These are phyloP conservation scores for Etheostoma perlongum DNA, from an alignment of 2,797 vertebrate genomes.

Conservation along the genomic window DNA sequence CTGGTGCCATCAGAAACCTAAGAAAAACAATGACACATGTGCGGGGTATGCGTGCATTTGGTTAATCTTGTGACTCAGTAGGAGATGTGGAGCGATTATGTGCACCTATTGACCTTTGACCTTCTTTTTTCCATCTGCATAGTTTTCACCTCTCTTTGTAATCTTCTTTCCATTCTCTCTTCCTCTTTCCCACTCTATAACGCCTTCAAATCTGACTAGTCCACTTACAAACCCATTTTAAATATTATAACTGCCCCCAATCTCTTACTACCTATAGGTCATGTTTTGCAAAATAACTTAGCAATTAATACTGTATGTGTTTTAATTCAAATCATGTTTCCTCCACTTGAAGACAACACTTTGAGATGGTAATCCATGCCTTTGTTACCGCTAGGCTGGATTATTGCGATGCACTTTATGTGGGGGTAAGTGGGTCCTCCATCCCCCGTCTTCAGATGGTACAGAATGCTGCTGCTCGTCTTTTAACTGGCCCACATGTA, in stretches of 20 bases:
- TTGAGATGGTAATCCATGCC: too few relatives aligned
- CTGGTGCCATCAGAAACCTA: not conserved
- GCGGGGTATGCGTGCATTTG: not conserved
- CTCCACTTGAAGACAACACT: too few relatives aligned
- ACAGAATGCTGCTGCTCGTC: too few relatives aligned
- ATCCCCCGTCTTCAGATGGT: too few relatives aligned
- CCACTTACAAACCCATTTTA: not conserved
- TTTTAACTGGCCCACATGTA: too few relatives aligned
- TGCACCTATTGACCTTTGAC: conserved; percentile 1
- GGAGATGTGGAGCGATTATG: not conserved
- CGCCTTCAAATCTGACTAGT: not conserved
- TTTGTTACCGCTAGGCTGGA: too few relatives aligned
- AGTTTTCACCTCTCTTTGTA: not conserved
- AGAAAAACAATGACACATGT: not conserved
- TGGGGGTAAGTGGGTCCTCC: too few relatives aligned
- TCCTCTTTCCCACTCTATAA: not conserved
- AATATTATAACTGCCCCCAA: not conserved
- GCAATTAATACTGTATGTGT: too few relatives aligned
- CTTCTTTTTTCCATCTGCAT: not conserved
- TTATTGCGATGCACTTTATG: too few relatives aligned
- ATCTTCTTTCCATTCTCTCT: not conserved
- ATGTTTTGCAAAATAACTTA: too few relatives aligned
- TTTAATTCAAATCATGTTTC: too few relatives aligned
- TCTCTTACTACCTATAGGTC: not conserved
- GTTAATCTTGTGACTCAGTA: not conserved